Percentiles rank a stretch among this genome's conserved stretches.
These are phyloP conservation scores for Schizaphis graminum DNA, from an alignment of 2,888 invertebrate species.

Conservation along the genomic window DNA sequence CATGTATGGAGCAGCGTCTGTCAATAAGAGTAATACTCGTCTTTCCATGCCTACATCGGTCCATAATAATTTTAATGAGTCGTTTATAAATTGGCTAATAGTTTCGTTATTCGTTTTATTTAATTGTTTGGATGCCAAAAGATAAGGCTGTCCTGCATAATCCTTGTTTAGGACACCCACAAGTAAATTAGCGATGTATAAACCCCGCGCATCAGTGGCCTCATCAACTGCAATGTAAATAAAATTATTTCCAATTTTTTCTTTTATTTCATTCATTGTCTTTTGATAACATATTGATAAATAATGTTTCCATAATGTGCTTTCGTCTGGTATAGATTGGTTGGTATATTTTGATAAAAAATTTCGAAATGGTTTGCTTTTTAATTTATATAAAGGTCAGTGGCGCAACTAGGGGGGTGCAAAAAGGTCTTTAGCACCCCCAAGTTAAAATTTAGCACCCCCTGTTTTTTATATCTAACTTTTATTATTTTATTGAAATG, in stretches of 20 bases:
- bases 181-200: background rate
- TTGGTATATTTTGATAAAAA: background rate
- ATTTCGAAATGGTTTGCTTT: background rate
- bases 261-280: background rate
- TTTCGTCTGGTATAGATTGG: background rate
- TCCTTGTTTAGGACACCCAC: too few relatives aligned
- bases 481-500: too few relatives aligned
- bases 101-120: constrained; percentile 17
- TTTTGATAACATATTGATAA: background rate
- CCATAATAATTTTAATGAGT: too few relatives aligned
- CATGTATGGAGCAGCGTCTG: background rate
- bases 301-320: background rate
- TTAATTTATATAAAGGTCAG: too few relatives aligned
- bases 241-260: background rate
- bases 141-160: background rate
- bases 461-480: too few relatives aligned
- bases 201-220: background rate
- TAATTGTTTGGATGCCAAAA: constrained; percentile 22
- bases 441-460: too few relatives aligned
- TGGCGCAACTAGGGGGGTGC: too few relatives aligned
- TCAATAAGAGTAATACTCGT: background rate
- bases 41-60: background rate
- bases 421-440: too few relatives aligned
- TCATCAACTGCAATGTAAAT: constrained; percentile 6
- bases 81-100: background rate